Base-by-base conservation (phyloP, 23 tunicate genomes). In the Phallusia fumigata region DNA sequence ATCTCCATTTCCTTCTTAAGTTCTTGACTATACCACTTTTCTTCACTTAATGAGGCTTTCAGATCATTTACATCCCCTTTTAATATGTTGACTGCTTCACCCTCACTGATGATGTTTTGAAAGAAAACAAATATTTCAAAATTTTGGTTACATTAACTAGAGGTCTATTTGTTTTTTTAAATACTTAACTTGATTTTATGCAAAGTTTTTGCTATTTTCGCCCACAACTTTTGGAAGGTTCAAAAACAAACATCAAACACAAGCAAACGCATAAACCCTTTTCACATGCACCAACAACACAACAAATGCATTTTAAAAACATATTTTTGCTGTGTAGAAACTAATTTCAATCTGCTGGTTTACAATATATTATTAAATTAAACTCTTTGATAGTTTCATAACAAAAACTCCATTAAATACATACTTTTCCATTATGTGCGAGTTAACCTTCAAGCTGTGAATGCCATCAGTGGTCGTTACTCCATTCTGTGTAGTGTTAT, bases 1-100 rank as follows among this genome's bases (percentile, higher is more conserved):
- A 79, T 74, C 30, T 85, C 93, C 50, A 87, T 44, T 88, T 93
- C 98, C 33, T 84, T 80, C 53, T 93, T 93, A 50, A 93, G 76
- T 78, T 93, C 98, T 33, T 76, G 33, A 44, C 93, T 52, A 73
- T 84, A 93, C 98, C 98, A 93, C 81, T 93, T 93, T 76, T 93
- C 98, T 76, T 93, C 98, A 33, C 81, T 77, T 24, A 88, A 64
- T 18, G 93, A 87, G 3, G 87, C 80, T 51, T 93, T 75, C n/a
- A 88, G 75, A 73, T 88, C 93, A 5, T 81, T 35, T 33, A 88
- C 78, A 76, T 93, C 92, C 24, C 45, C 86, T 34, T 47, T 30
- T 26, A 86, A 35, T 11, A 58, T 58, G 36, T n/a, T 47, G 28
- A 58, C 69, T 45, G 31, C 80, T 32, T 10, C 69, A 58, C 69